A percentile compares a stretch with the other conserved stretches of the same genome.
Conservation (phyloP, 2,113 vertebrate species). For the Pristiophorus japonicus region DNA sequence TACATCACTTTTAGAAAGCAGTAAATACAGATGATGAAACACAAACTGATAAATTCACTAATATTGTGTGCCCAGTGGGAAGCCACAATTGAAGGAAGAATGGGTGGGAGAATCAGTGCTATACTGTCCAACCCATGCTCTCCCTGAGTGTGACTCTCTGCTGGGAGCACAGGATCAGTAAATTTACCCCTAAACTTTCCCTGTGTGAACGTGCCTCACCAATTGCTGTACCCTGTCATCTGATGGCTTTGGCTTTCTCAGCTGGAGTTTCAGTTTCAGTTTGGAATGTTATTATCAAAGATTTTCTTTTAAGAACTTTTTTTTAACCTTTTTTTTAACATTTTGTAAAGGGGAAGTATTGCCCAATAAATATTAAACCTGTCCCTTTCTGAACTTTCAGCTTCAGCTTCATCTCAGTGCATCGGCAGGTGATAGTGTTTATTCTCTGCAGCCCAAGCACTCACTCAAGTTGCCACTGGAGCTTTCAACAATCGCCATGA, state of each 20-base stretch:
- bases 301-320: neutral
- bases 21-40: neutral
- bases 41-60: neutral
- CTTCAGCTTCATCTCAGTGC: neutral
- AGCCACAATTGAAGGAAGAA: neutral
- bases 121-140: neutral
- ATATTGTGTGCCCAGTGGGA: neutral
- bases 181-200: neutral
- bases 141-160: neutral
- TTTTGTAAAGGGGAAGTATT: neutral
- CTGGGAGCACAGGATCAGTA: neutral
- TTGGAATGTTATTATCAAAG: neutral
- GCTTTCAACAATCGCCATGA: neutral
- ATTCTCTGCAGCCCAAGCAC: neutral
- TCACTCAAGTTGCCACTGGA: neutral
- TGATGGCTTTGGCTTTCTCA: neutral
- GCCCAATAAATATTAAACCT: neutral
- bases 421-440: neutral
- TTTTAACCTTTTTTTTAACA: too few species aligned
- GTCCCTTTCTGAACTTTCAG: neutral
- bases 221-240: neutral
- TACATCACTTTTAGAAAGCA: too few species aligned
- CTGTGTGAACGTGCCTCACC: neutral
- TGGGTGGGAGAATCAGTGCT: neutral
- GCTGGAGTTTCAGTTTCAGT: neutral